Base-by-base conservation (phyloP, 2,113 vertebrate species). In the Etia nguti region DNA sequence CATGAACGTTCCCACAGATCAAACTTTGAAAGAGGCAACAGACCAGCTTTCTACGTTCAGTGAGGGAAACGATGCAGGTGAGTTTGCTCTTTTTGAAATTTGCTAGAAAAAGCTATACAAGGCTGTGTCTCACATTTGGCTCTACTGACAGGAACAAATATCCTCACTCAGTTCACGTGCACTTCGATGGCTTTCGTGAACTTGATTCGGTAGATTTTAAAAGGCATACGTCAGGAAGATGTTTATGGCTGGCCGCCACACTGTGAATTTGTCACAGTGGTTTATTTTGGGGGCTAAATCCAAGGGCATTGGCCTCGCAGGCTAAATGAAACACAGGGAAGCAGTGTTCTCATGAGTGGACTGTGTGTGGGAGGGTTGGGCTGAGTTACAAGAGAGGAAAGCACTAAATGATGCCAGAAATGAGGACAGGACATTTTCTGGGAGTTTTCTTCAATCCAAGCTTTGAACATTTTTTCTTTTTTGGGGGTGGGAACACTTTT, bases 311-410 rank as follows among this genome's bases (percentile, higher is more conserved):
- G 48, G 46, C 16, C 12, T 46, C 36, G 52, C 13, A 1, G 38
- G 92, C 94, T 89, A 94, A 93, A 62, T 52, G 59, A 90, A 94
- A 92, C 56, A 92, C 84, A 81, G 79, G 85, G 84, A 84, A 81
- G 84, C 88, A 87, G 81, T 92, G 77, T 91, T 75, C 79, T 22
- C 41, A 62, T 75, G 85, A 88, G 90, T 82, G 65, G 79, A 0
- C 52, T 24, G 20, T 70, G 87, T 68, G 89, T 88, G 34, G 84
- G 91, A 91, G 86, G 36, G 62, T 50, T 73, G 43, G 84, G 38
- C 29, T 86, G 84, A 79, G 68, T 81, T 48, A 38, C 80, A 77
- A 59, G 60, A 80, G 59, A 86, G 87, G 82, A 89, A 89, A 92
- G 70, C 4, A 46, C 43, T 4, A 73, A 83, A 82, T 16, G 4